Evolutionary conservation across 2,888 invertebrate species (phyloP).

Genomic region (Drosophila nigricruria): DNA sequence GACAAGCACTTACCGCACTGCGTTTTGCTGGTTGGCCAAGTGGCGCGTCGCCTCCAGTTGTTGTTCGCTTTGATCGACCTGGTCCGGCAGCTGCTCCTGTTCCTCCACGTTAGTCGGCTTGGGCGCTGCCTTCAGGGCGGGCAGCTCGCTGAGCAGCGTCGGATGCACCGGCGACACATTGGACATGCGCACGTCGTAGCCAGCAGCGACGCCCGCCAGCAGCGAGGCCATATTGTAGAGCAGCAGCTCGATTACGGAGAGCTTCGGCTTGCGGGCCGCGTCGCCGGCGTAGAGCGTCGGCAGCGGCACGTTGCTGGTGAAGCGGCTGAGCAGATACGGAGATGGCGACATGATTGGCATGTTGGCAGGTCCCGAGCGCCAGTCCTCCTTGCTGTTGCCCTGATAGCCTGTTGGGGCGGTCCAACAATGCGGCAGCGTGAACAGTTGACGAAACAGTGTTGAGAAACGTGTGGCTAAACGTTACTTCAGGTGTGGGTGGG

Average conservation of each 20-base stretch:
- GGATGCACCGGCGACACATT: slow-evolving; percentile 94
- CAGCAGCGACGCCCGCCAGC: slow-evolving; percentile 95
- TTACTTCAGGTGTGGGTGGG: slow-evolving; percentile 16
- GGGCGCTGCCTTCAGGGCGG: slow-evolving; percentile 86
- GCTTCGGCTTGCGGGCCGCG: slow-evolving; percentile 85
- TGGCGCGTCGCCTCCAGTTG: slow-evolving; percentile 15
- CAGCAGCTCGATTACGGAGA: slow-evolving; percentile 85
- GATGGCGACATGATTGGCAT: slow-evolving; percentile 84
- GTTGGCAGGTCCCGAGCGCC: slow-evolving; percentile 78
- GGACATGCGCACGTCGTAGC: slow-evolving; percentile 95
- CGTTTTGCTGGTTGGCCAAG: not conserved
- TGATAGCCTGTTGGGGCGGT: slow-evolving; percentile 48
- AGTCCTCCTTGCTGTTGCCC: slow-evolving; percentile 83
- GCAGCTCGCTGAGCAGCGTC: slow-evolving; percentile 87
- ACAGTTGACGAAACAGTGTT: slow-evolving; percentile 66
- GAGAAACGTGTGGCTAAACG: slow-evolving; percentile 48
- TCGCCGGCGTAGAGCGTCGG: slow-evolving; percentile 93
- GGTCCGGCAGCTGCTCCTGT: slow-evolving; percentile 13
- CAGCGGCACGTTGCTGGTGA: slow-evolving; percentile 88
- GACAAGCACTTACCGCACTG: slow-evolving; percentile 19
- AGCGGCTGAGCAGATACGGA: slow-evolving; percentile 84
- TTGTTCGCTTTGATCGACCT: slow-evolving; percentile 10
- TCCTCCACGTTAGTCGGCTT: slow-evolving; percentile 49
- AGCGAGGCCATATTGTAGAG: slow-evolving; percentile 96
- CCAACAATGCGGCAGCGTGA: slow-evolving; percentile 35